Evolutionary conservation across 2,888 invertebrate genomes (phyloP), one percentile per base, ranked within the genome.

Genomic region (Anodontia alba): DNA sequence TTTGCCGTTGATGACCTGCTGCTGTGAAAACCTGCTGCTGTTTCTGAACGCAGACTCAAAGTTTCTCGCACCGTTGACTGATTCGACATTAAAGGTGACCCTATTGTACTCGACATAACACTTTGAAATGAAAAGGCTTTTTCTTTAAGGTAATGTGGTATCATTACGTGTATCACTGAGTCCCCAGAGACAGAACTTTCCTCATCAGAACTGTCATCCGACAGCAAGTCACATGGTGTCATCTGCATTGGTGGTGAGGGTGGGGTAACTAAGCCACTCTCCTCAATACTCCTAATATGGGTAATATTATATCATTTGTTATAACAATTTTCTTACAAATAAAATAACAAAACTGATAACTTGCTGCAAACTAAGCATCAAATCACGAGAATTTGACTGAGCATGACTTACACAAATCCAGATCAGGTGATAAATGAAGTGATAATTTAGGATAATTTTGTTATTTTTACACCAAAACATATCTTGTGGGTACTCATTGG

Each of bases 211-310:
- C 29, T 38, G 67, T 62, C 26, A 49, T 73, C 70, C 49, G 76
- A 75, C 17, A 76, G 67, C 31, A 29, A n/a, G 54, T 76, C 42
- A 73, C 73, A 82, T 42, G 82, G 79, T 38, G 74, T 73, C 46
- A 74, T 74, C 73, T 79, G 79, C 82, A 79, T 77, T 33, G 79
- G 51, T 42, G 82, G 82, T 26, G 81, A 72, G 33, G 74, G 73
- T 62, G 78, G 68, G 31, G 57, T 57, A 57, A 57, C 20, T 57
- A 57, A 29, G 10, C 57, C 57, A 57, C 26, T 57, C 29, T 57
- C 57, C 57, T 10, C 12, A 49, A n/a, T n/a, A n/a, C n/a, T n/a
- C n/a, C n/a, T n/a, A n/a, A 42, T 8, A 42, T 42, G n/a, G n/a
- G n/a, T n/a, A n/a, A n/a, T n/a, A n/a, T n/a, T n/a, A n/a, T n/a